Conservation (phyloP, 2,797 vertebrate genomes). For the Threskiornis aethiopicus region DNA sequence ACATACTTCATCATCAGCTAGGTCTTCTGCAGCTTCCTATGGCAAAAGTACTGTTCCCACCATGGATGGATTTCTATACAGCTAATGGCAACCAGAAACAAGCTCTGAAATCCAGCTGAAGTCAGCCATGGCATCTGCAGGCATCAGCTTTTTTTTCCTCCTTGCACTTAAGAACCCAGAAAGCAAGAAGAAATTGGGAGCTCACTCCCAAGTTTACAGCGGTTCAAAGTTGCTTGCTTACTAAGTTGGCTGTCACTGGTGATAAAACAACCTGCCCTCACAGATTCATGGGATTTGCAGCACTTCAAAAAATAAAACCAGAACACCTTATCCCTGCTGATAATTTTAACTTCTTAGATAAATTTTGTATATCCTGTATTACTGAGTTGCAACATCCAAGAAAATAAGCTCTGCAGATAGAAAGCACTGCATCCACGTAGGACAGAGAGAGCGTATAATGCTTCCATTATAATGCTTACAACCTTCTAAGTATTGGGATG, state of each 20-base stretch:
- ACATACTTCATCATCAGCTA: background rate
- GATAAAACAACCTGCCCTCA: background rate
- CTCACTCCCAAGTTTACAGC: background rate
- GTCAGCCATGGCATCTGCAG: background rate
- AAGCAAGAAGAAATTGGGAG: background rate
- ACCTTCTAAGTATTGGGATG: background rate
- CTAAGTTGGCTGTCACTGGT: background rate
- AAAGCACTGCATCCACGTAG: background rate
- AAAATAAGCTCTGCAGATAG: background rate
- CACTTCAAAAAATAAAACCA: background rate
- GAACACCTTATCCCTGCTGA: background rate
- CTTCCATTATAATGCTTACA: background rate
- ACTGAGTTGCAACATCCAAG: background rate
- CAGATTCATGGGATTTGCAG: background rate
- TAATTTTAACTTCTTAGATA: background rate
- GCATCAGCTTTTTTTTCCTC: background rate
- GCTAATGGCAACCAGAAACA: background rate
- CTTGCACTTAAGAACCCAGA: background rate
- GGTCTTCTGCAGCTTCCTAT: background rate
- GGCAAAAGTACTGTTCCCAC: background rate
- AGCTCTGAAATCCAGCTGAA: background rate
- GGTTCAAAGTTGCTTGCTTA: background rate
- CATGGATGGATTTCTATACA: background rate
- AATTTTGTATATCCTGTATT: background rate
- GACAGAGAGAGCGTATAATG: background rate